phyloP scores from a whole-genome alignment of 2,797 vertebrate species.

The Enteromius viviparus region DNA sequence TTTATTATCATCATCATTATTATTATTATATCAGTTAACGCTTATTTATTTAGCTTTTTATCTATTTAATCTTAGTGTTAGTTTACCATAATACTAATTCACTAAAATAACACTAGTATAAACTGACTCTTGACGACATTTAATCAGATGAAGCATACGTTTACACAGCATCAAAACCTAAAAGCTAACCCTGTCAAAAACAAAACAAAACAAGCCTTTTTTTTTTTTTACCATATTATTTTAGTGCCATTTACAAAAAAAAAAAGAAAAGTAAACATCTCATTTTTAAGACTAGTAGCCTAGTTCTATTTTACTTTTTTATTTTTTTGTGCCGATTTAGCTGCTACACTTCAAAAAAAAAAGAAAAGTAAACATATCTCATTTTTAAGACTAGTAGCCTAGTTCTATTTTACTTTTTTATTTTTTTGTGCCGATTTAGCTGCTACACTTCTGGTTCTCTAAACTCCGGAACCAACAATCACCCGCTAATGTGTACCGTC shows the following conservation, averaged over 20 bases:
- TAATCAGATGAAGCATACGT: background rate
- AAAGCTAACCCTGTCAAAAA: background rate
- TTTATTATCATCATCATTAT: no score
- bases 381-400: no score
- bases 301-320: background rate
- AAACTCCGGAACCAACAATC: conserved; percentile 37
- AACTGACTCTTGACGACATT: background rate
- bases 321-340: background rate
- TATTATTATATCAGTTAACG: background rate
- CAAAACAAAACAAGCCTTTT: no score
- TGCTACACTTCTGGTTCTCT: background rate
- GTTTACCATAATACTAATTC: background rate
- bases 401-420: background rate
- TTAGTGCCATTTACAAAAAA: background rate
- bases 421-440: background rate
- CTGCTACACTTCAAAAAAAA: background rate
- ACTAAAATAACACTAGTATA: background rate
- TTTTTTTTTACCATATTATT: background rate
- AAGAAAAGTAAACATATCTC: no score
- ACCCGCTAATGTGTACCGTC: background rate
- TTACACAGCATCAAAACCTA: background rate
- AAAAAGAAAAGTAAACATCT: no score
- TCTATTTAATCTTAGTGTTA: background rate
- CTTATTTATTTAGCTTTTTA: background rate
- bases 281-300: background rate